Evolutionary conservation across 1,140 invertebrate genomes (phyloP).

Genomic region (Ceratitis capitata): DNA sequence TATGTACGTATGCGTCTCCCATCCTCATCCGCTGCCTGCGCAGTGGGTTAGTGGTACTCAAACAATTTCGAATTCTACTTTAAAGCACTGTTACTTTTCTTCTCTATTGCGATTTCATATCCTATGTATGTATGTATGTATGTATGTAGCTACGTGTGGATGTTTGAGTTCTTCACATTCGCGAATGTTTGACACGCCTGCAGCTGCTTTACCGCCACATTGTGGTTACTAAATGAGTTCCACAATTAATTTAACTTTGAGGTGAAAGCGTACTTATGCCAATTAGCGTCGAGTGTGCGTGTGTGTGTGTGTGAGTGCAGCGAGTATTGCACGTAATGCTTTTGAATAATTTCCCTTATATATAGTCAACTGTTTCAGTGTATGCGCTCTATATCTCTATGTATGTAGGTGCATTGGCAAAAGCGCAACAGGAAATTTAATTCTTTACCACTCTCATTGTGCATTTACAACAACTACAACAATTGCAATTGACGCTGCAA

Average conservation of each 20-base stretch:
- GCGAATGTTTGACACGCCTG: background rate
- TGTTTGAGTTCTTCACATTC: too few relatives aligned
- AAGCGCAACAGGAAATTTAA: background rate
- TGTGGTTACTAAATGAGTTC: constrained; percentile 26
- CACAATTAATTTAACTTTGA: constrained; percentile 36
- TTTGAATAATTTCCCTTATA: background rate
- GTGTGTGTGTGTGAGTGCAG: constrained; percentile 3
- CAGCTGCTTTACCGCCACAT: constrained; percentile 8
- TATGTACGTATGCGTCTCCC: background rate
- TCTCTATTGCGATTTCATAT: background rate
- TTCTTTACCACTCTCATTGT: constrained; percentile 13
- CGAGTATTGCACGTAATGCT: background rate
- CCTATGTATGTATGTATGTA: background rate
- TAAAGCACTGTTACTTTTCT: background rate
- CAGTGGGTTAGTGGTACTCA: background rate
- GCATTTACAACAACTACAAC: background rate
- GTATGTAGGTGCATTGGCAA: background rate
- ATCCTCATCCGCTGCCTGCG: background rate
- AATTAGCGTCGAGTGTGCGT: background rate
- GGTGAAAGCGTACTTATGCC: constrained; percentile 32
- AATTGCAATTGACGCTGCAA: background rate
- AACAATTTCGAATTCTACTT: background rate
- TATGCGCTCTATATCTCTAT: too few relatives aligned
- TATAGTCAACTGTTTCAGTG: background rate
- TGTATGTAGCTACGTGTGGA: too few relatives aligned